Evolutionary conservation across 2,797 vertebrate genomes (phyloP), one percentile per base, ranked within the genome.

Genomic region (Eidolon dupreanum): DNA sequence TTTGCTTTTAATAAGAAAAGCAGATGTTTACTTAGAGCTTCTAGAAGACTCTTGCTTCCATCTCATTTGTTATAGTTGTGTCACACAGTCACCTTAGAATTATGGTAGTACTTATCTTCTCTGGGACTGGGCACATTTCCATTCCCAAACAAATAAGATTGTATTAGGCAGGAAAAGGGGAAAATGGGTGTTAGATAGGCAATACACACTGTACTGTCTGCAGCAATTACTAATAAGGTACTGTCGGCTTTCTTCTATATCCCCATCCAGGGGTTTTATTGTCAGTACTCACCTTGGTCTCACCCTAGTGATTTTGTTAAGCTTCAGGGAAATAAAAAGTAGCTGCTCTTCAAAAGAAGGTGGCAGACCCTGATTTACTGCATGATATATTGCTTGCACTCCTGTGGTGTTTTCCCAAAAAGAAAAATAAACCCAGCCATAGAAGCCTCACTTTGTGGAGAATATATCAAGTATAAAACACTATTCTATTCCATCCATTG

Each of bases 281-380:
- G 33, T 51, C 41, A 59, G 17, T 3, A 26, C 10, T 51, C 28
- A 33, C 4, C 8, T 17, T 57, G 12, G 5, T 71, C 59, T 93
- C n/a, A 59, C 24, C 15, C 36, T 63, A 10, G 20, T 79, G 70
- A 93, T 28, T 83, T 63, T 90, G 55, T 61, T 68, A 85, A 22
- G 28, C n/a, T 85, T 77, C n/a, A 15, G 73, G 46, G 16, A 88
- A 92, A 74, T 90, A 46, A 92, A 94, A 92, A 36, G 31, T 41
- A 84, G 53, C 41, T 65, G 46, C 28, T 89, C 36, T 92, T 85
- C 24, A 57, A 1, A 93, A 49, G 49, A 73, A 87, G 31, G 26
- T 61, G 4, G 20, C 17, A 70, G 19, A 83, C 8, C 10, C 33
- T 28, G 33, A 85, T 59, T 96, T 73, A 33, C 51, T 85, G 7